Conservation (phyloP, 2,797 vertebrate genomes). For the Molossus molossus region DNA sequence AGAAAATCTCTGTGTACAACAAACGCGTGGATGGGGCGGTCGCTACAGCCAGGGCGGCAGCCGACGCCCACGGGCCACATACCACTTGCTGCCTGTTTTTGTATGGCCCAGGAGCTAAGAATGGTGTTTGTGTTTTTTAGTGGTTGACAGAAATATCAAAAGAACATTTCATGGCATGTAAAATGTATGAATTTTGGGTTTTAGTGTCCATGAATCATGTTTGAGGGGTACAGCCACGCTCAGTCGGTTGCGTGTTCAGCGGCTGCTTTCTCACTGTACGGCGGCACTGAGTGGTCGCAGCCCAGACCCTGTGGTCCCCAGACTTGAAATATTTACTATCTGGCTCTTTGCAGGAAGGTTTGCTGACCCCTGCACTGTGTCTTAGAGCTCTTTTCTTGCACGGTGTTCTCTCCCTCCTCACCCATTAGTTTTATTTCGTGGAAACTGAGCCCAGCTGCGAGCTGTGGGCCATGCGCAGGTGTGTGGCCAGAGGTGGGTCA, state of each 20-base stretch:
- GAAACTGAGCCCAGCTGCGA: background rate
- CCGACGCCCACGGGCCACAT: background rate
- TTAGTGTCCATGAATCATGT: background rate
- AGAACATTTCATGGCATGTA: background rate
- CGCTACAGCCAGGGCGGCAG: no score
- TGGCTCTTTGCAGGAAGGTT: background rate
- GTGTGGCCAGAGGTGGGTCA: background rate
- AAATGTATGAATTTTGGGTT: conserved; percentile 3
- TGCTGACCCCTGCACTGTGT: background rate
- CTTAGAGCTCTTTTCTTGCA: background rate
- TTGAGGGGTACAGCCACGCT: background rate
- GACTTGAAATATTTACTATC: background rate
- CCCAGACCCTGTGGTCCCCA: background rate
- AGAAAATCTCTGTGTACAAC: background rate
- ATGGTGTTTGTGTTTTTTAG: conserved; percentile 29
- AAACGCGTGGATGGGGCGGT: background rate
- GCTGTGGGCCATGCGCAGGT: background rate
- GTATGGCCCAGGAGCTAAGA: background rate
- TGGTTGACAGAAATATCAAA: background rate
- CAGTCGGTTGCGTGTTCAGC: background rate
- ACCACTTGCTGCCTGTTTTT: background rate
- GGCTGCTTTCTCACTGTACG: background rate
- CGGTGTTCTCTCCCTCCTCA: background rate
- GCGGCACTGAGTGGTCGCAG: background rate
- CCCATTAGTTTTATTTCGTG: background rate